A percentile compares a stretch with the other conserved stretches of the same genome.
These are phyloP conservation scores for Drosophila murphyi DNA, from an alignment of 1,140 invertebrate genomes.

Conservation along the genomic window DNA sequence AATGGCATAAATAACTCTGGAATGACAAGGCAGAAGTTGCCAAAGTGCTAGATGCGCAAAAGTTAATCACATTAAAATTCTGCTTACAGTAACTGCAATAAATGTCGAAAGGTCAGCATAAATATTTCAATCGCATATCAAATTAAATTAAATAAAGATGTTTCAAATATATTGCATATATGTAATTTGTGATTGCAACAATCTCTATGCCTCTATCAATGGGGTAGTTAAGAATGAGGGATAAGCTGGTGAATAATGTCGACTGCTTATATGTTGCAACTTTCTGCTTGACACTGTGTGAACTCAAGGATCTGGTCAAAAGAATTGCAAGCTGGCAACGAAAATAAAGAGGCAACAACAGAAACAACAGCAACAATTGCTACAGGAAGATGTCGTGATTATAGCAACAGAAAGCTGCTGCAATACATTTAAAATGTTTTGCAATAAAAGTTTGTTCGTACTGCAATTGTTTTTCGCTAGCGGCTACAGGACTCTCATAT, in stretches of 20 bases:
- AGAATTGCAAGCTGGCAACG: conserved; percentile 15
- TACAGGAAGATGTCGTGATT: conserved; percentile 30
- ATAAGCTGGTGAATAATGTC: conserved; percentile 51
- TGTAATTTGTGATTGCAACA: conserved; percentile 12
- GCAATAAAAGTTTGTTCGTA: conserved; percentile 75
- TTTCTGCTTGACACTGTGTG: conserved; percentile 20
- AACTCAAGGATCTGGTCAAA: conserved; percentile 21
- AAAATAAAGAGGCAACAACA: background rate
- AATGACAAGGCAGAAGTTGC: conserved; percentile 34
- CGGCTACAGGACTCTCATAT: conserved; percentile 29
- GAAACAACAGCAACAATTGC: conserved; percentile 7
- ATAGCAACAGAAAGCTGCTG: conserved; percentile 48
- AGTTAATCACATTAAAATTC: conserved; percentile 70
- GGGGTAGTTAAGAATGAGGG: background rate
- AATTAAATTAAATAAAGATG: conserved; percentile 48
- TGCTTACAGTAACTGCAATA: conserved; percentile 20
- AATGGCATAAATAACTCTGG: conserved; percentile 58
- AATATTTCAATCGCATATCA: conserved; percentile 38
- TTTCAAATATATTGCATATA: conserved; percentile 26
- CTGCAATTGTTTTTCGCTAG: conserved; percentile 69
- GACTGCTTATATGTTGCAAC: conserved; percentile 19
- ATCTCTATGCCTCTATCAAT: background rate
- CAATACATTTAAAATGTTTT: conserved; percentile 79
- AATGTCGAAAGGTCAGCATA: conserved; percentile 57
- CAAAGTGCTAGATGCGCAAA: conserved; percentile 52